Evolutionary conservation across 2,888 invertebrate species (phyloP).

Genomic region (Xylocampa areola): DNA sequence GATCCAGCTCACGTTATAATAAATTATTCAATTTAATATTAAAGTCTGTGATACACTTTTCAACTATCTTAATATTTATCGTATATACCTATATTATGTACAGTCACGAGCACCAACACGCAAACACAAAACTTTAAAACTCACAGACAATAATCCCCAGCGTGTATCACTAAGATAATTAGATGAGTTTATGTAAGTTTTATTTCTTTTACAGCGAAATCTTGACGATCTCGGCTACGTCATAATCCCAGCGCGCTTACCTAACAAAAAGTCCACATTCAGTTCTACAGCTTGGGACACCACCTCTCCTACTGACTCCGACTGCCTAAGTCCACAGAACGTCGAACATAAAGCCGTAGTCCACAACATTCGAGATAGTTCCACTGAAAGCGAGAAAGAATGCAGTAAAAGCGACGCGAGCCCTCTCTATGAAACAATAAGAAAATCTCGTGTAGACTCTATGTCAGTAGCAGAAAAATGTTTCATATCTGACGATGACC

Average conservation of each 20-base stretch:
- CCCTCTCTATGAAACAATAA: constrained; percentile 78
- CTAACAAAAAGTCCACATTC: constrained; percentile 72
- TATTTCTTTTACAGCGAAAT: constrained; percentile 68
- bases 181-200: not conserved
- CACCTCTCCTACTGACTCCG: constrained; percentile 79
- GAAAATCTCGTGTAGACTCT: constrained; percentile 60
- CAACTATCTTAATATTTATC: too few relatives aligned
- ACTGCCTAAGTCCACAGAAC: constrained; percentile 73
- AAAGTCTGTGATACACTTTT: too few relatives aligned
- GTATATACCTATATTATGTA: too few relatives aligned
- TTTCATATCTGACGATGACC: constrained; percentile 72
- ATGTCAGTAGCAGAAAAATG: constrained; percentile 70
- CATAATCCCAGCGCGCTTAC: constrained; percentile 77
- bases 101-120: too few relatives aligned
- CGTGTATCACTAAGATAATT: too few relatives aligned
- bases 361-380: constrained; percentile 66
- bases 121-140: too few relatives aligned
- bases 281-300: constrained; percentile 77
- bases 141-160: too few relatives aligned
- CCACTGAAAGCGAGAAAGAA: constrained; percentile 77
- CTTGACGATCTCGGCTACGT: constrained; percentile 82
- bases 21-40: too few relatives aligned
- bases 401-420: constrained; percentile 69
- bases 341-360: constrained; percentile 73
- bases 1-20: too few relatives aligned